A percentile compares a stretch with the other conserved stretches of the same genome.
phyloP scores from a whole-genome alignment of 2,113 vertebrate genomes.

The Mormyrus lacerda region DNA sequence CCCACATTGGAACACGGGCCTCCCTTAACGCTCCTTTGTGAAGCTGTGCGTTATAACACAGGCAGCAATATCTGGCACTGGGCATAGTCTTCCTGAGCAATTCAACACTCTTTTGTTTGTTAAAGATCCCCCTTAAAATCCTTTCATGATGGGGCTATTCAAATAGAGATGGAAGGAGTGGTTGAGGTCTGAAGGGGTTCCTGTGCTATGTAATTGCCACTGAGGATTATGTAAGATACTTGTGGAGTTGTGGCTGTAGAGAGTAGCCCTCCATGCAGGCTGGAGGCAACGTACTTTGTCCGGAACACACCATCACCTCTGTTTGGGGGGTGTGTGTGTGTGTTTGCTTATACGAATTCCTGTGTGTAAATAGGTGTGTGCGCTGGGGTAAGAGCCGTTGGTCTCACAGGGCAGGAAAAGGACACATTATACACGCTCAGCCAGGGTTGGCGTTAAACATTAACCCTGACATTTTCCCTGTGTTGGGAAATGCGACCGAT shows the following conservation, averaged over 20 bases:
- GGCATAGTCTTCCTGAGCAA: not conserved
- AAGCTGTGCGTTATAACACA: not conserved
- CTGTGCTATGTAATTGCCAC: not conserved
- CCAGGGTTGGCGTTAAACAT: conserved; percentile 27
- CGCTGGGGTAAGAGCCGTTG: not conserved
- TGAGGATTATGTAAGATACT: not conserved
- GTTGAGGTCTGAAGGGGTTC: not conserved
- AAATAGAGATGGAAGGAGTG: not conserved
- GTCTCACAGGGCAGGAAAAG: not conserved
- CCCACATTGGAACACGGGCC: conserved; percentile 13
- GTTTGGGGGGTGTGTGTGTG: conserved; percentile 11
- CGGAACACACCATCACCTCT: not conserved
- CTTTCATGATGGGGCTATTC: not conserved
- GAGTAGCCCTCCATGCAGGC: not conserved
- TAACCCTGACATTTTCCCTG: conserved; percentile 20
- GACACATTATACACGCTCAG: not conserved
- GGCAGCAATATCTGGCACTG: not conserved
- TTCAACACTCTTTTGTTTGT: not conserved
- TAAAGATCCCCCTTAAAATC: not conserved
- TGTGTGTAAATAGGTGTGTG: conserved; percentile 2
- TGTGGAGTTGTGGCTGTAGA: not conserved
- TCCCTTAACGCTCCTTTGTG: not conserved
- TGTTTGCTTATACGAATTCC: not conserved
- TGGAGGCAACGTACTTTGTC: not conserved
- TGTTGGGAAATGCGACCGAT: not conserved